These are phyloP conservation scores for Nasua narica DNA, from an alignment of 2,797 vertebrate species.

Conservation along the genomic window DNA sequence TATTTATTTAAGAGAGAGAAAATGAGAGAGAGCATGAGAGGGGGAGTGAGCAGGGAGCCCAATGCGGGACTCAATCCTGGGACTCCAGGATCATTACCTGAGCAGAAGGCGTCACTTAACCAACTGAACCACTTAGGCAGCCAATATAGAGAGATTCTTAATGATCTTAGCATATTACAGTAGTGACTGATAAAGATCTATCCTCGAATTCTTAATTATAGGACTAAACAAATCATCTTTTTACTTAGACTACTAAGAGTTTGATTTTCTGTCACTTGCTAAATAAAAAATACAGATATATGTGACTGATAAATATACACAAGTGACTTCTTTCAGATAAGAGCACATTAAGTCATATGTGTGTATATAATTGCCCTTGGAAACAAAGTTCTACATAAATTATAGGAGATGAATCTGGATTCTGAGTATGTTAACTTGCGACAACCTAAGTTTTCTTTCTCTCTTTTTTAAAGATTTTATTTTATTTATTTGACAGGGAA, in stretches of 20 bases:
- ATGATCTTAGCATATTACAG: not conserved
- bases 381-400: conserved; percentile 10
- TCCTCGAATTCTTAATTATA: not conserved
- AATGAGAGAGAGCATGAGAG: not conserved
- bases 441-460: not conserved
- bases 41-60: not conserved
- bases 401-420: not conserved
- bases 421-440: not conserved
- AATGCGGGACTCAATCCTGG: not conserved
- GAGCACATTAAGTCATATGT: not conserved
- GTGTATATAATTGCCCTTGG: not conserved
- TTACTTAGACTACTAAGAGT: not conserved
- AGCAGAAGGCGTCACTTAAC: not conserved
- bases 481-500: not conserved
- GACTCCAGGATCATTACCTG: not conserved
- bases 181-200: not conserved
- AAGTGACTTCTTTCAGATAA: not conserved
- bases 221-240: not conserved
- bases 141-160: not conserved
- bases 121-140: not conserved
- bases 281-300: not conserved
- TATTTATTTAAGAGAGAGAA: not conserved
- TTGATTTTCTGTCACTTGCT: not conserved
- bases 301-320: not conserved
- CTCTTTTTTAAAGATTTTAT: not conserved